A percentile compares a stretch with the other conserved stretches of the same genome.
Conservation (phyloP, 2,888 invertebrate species). For the Labia minor region DNA sequence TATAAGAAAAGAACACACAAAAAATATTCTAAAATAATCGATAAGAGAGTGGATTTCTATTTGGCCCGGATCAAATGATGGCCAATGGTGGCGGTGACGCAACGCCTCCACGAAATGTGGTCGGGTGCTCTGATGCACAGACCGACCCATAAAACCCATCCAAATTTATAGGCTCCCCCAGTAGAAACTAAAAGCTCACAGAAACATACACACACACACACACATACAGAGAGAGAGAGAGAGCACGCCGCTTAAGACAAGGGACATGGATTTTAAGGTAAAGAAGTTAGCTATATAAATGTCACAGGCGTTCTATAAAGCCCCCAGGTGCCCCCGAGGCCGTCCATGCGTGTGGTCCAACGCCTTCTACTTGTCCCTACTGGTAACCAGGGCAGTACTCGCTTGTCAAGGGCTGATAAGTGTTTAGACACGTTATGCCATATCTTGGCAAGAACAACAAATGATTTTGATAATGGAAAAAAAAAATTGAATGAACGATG, state of each 20-base stretch:
- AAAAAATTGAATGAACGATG: too few species aligned
- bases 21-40: too few species aligned
- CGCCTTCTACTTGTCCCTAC: neutral
- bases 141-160: constrained; percentile 7
- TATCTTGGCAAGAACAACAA: too few species aligned
- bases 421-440: too few species aligned
- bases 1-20: too few species aligned
- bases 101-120: neutral
- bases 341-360: neutral
- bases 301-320: neutral
- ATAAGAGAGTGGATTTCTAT: too few species aligned
- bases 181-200: neutral
- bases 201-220: neutral
- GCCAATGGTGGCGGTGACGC: neutral
- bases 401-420: too few species aligned
- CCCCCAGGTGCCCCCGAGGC: neutral
- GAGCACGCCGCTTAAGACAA: neutral
- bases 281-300: constrained; percentile 7
- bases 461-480: too few species aligned
- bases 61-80: too few species aligned
- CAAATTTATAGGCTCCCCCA: constrained; percentile 5
- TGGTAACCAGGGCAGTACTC: neutral
- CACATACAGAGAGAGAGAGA: too few species aligned
- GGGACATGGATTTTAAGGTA: constrained; percentile 7
- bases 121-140: neutral